phyloP scores from a whole-genome alignment of 2,888 invertebrate species.

The Orchestes rusci region DNA sequence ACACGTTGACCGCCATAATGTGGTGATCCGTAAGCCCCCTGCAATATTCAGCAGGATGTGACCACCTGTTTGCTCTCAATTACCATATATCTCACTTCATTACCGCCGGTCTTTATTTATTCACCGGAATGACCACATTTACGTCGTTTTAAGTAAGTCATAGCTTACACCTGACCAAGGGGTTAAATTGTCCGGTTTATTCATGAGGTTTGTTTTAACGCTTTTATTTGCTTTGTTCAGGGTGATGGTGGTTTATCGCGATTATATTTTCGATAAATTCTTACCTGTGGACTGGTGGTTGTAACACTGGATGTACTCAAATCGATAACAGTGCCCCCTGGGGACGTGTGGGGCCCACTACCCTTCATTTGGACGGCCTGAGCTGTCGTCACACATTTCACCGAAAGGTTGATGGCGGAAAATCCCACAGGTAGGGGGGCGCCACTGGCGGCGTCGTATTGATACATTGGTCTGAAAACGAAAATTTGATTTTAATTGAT shows the following conservation, averaged over 20 bases:
- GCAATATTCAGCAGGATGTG: constrained; percentile 33
- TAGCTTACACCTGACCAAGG: constrained; percentile 12
- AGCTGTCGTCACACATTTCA: constrained; percentile 73
- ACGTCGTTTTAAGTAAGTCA: constrained; percentile 30
- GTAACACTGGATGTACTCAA: constrained; percentile 80
- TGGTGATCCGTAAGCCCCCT: constrained; percentile 71
- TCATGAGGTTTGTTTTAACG: background rate
- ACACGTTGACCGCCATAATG: constrained; percentile 67
- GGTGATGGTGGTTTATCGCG: background rate
- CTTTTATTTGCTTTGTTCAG: background rate
- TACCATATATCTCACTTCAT: constrained; percentile 34
- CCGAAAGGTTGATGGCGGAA: constrained; percentile 76
- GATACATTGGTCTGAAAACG: constrained; percentile 66
- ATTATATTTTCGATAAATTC: constrained; percentile 16
- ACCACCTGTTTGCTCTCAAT: constrained; percentile 25
- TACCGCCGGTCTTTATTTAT: constrained; percentile 30
- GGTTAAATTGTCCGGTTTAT: constrained; percentile 5
- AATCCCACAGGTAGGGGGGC: constrained; percentile 66
- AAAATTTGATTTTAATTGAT: background rate
- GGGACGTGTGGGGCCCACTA: constrained; percentile 62
- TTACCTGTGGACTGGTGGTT: constrained; percentile 76
- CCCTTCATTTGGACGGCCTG: constrained; percentile 55
- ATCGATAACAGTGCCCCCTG: constrained; percentile 76
- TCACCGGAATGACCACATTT: constrained; percentile 26
- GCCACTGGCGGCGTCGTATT: constrained; percentile 59